Percentiles rank a stretch among this genome's conserved stretches.
These are phyloP conservation scores for Aphaenogaster ashmeadi DNA, from an alignment of 1,140 invertebrate species.

Conservation along the genomic window DNA sequence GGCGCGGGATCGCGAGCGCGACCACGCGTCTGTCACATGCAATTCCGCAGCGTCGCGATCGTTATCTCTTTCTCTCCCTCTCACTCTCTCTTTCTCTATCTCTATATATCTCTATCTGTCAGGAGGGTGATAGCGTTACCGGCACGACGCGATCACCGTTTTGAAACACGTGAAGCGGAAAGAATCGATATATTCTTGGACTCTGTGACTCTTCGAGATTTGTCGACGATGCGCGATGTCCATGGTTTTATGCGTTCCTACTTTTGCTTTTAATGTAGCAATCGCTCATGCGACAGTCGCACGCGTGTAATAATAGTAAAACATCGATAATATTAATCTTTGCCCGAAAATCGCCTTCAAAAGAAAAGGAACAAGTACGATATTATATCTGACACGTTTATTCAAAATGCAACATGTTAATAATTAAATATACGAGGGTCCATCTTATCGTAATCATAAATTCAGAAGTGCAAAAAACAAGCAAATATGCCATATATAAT, in stretches of 20 bases:
- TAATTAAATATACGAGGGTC: too few relatives aligned
- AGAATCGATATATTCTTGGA: background rate
- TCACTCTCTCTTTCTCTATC: too few relatives aligned
- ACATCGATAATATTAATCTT: background rate
- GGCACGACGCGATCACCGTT: background rate
- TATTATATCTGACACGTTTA: too few relatives aligned
- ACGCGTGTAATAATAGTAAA: background rate
- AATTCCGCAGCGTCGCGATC: background rate
- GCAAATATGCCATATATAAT: too few relatives aligned
- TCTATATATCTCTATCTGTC: too few relatives aligned
- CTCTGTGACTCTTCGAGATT: too few relatives aligned
- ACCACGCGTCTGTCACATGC: constrained; percentile 71
- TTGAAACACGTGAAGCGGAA: background rate
- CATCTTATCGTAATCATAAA: too few relatives aligned
- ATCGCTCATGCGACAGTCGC: too few relatives aligned
- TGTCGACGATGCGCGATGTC: background rate
- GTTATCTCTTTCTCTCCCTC: too few relatives aligned
- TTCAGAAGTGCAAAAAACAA: too few relatives aligned
- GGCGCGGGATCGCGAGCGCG: background rate
- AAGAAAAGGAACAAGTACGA: background rate
- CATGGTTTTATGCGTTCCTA: background rate
- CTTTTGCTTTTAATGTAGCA: too few relatives aligned
- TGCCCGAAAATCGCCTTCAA: background rate
- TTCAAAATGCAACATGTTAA: too few relatives aligned
- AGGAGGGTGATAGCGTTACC: constrained; percentile 2